These are phyloP conservation scores for Melinaea menophilus DNA, from an alignment of 2,888 invertebrate species.

Conservation along the genomic window DNA sequence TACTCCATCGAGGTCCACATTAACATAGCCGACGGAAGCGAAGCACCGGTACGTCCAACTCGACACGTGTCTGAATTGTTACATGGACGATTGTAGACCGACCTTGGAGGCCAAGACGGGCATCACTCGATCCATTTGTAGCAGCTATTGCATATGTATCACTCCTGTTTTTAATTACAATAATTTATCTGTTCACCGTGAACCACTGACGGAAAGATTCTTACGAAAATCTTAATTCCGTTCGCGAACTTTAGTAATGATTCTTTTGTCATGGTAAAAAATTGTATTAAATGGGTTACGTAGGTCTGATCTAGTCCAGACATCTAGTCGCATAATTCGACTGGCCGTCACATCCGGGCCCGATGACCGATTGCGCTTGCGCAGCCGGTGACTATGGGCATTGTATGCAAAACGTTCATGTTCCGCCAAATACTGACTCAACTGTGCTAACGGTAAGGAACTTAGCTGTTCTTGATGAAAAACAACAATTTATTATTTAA, in stretches of 20 bases:
- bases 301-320: slow-evolving; percentile 44
- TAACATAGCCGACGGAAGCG: slow-evolving; percentile 69
- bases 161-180: background rate
- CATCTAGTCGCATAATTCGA: slow-evolving; percentile 51
- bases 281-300: slow-evolving; percentile 4
- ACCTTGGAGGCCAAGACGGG: slow-evolving; percentile 32
- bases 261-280: background rate
- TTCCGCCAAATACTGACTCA: slow-evolving; percentile 60
- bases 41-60: slow-evolving; percentile 52
- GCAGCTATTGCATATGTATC: background rate
- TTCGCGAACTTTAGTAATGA: background rate
- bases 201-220: no score
- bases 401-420: slow-evolving; percentile 71
- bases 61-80: slow-evolving; percentile 43
- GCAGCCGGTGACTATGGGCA: slow-evolving; percentile 56
- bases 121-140: slow-evolving; percentile 2
- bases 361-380: slow-evolving; percentile 68
- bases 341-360: slow-evolving; percentile 70
- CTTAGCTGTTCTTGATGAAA: slow-evolving; percentile 26
- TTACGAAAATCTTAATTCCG: no score
- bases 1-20: slow-evolving; percentile 54
- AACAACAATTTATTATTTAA: slow-evolving; percentile 1
- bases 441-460: slow-evolving; percentile 39
- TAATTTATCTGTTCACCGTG: background rate
- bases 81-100: slow-evolving; percentile 34